Evolutionary conservation across 2,888 invertebrate genomes (phyloP).

Genomic region (Odontomyia ornata): DNA sequence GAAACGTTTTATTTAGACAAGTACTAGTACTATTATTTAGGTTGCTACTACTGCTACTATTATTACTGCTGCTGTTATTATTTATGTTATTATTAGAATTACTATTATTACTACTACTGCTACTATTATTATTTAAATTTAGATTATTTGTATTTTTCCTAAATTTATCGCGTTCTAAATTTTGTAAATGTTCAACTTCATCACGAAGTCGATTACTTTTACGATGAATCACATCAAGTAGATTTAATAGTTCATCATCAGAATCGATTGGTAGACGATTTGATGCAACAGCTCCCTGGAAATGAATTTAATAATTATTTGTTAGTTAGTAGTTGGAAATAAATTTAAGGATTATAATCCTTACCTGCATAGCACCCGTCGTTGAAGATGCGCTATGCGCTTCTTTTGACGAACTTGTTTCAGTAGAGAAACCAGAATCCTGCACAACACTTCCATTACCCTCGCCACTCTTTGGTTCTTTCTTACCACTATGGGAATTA

Average conservation of each 20-base stretch:
- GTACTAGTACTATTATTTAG: slow-evolving; percentile 46
- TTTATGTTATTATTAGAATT: slow-evolving; percentile 55
- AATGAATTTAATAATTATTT: slow-evolving; percentile 9
- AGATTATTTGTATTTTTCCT: slow-evolving; percentile 45
- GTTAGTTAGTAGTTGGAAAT: slow-evolving; percentile 8
- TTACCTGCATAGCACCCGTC: slow-evolving; percentile 66
- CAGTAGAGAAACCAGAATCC: slow-evolving; percentile 91
- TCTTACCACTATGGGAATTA: slow-evolving; percentile 70
- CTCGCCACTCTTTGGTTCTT: slow-evolving; percentile 71
- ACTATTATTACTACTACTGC: slow-evolving; percentile 49
- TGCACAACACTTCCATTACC: slow-evolving; percentile 72
- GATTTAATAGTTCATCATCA: slow-evolving; percentile 84
- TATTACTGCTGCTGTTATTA: slow-evolving; percentile 51
- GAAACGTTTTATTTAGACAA: slow-evolving; percentile 60
- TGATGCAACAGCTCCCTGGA: slow-evolving; percentile 58
- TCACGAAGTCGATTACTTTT: slow-evolving; percentile 77
- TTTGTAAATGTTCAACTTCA: slow-evolving; percentile 74
- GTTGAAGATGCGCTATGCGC: slow-evolving; percentile 78
- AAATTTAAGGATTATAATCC: slow-evolving; percentile 3
- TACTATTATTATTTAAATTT: slow-evolving; percentile 47
- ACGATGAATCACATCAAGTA: slow-evolving; percentile 86
- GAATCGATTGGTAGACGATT: slow-evolving; percentile 62
- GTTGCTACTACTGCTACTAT: slow-evolving; percentile 46
- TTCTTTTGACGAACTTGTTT: slow-evolving; percentile 84
- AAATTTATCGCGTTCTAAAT: slow-evolving; percentile 58